Evolutionary conservation across 2,113 vertebrate genomes (phyloP).

Genomic region (Porphyrio hochstetteri): DNA sequence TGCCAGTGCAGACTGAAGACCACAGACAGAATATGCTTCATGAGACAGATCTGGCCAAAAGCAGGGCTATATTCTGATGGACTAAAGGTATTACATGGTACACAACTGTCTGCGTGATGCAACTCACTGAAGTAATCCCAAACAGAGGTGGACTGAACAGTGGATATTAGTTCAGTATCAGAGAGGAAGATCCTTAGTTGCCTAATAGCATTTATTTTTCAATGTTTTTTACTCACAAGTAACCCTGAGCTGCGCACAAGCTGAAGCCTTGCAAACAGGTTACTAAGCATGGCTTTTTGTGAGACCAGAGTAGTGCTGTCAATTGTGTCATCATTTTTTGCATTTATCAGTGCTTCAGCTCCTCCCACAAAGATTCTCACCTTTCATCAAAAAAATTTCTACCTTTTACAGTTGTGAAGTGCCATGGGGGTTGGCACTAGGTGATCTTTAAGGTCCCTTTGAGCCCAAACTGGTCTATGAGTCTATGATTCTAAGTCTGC

Average conservation of each 20-base stretch:
- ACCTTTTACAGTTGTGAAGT: background rate
- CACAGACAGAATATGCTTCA: background rate
- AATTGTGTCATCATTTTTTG: background rate
- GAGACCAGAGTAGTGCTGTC: background rate
- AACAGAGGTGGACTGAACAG: background rate
- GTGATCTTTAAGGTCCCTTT: too few relatives aligned
- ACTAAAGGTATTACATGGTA: background rate
- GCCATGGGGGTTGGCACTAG: background rate
- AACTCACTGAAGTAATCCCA: background rate
- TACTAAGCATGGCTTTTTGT: background rate
- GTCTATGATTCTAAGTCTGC: background rate
- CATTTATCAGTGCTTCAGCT: background rate
- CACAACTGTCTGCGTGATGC: fast-evolving
- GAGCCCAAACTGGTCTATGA: too few relatives aligned
- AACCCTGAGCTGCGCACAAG: background rate
- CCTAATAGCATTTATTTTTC: background rate
- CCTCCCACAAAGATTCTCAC: background rate
- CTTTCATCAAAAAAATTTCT: background rate
- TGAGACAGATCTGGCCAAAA: background rate
- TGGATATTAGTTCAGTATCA: background rate
- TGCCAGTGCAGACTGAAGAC: background rate
- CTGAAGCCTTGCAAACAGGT: background rate
- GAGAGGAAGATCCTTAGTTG: background rate
- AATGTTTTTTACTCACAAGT: background rate
- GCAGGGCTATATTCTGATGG: background rate